Evolutionary conservation across 2,113 vertebrate genomes (phyloP), one percentile per base, ranked within the genome.

Genomic region (Ctenodactylus gundi): DNA sequence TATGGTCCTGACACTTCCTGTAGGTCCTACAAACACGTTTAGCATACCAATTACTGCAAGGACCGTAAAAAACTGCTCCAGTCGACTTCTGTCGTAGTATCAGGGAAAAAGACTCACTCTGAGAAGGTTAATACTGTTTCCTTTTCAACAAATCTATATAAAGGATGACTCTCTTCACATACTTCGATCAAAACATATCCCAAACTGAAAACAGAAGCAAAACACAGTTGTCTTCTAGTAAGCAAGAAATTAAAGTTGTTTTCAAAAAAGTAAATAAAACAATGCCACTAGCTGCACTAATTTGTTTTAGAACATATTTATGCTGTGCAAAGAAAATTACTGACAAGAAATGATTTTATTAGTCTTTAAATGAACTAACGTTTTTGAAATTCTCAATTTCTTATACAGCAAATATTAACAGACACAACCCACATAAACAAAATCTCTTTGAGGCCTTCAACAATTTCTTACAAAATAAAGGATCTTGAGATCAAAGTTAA

Each of bases 261-360:
- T 68, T 18, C 46, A 93, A 96, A 95, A 93, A 83, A 58, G 72
- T 31, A 70, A 85, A n/a, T 49, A 91, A 75, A 55, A 80, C 25
- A 94, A 68, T 51, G 64, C n/a, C 57, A 83, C 41, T 60, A 90
- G 23, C 25, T 53, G 73, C 51, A 81, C 70, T 89, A 46, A 84
- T 60, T 90, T 65, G 70, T 76, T 96, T 95, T 88, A 77, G 36
- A 82, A 93, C 13, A 70, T 55, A 88, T 73, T 70, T 92, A 62
- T 85, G 67, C 27, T 64, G 84, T n/a, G 88, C 51, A 65, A 53
- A 53, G 91, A 88, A 72, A 27, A 44, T 55, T 18, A 6, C 64
- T 91, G 93, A 34, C 7, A 60, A 53, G 14, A 73, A 87, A 93
- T 64, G 39, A 39, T 7, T 20, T 90, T 80, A 68, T 60, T 84